A percentile compares a stretch with the other conserved stretches of the same genome.
Evolutionary conservation across 2,113 vertebrate species (phyloP).

Genomic region (Albula glossodonta): DNA sequence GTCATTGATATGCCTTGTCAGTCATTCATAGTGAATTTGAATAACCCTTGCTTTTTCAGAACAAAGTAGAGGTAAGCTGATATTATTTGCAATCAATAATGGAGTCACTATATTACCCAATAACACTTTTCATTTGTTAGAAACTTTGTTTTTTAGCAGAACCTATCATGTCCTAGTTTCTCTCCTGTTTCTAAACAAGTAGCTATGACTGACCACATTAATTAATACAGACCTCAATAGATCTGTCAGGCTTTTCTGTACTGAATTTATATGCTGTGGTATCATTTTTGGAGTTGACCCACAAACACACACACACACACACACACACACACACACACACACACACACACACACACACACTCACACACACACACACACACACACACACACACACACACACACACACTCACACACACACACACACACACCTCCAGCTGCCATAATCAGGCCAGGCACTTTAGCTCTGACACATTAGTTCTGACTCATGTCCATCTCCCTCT

Average conservation of each 20-base stretch:
- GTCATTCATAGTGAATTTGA: background rate
- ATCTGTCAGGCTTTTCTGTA: background rate
- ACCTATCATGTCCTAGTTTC: background rate
- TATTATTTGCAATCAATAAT: background rate
- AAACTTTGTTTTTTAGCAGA: background rate
- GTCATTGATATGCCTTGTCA: too few relatives aligned
- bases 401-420: background rate
- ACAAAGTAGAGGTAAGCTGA: background rate
- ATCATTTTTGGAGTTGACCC: background rate
- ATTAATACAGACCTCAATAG: background rate
- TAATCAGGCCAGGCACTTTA: background rate
- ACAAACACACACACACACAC: slow-evolving; percentile 1
- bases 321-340: background rate
- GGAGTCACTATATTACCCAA: background rate
- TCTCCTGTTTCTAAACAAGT: background rate
- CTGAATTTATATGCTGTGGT: background rate
- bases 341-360: background rate
- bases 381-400: background rate
- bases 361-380: background rate
- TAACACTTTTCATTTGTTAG: background rate
- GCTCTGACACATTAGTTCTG: background rate
- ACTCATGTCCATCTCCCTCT: background rate
- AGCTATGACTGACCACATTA: background rate
- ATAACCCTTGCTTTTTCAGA: background rate
- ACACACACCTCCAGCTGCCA: background rate